Evolutionary conservation across 2,888 invertebrate species (phyloP).

Genomic region (Timema cristinae): DNA sequence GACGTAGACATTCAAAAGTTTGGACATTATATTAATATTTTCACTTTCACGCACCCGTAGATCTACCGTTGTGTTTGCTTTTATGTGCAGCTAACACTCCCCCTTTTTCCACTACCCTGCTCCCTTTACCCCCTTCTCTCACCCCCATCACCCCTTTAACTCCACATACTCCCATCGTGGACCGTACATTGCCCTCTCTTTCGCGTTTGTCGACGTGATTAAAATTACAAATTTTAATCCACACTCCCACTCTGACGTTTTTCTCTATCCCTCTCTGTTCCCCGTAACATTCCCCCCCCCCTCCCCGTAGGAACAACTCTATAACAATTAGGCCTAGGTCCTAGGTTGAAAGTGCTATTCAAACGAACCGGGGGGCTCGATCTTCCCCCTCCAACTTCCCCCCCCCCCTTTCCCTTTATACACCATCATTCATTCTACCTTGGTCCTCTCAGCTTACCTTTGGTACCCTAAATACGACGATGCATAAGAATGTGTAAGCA

Average conservation of each 20-base stretch:
- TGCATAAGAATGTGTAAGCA: too few relatives aligned
- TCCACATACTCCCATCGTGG: neutral
- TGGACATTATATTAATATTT: conserved; percentile 14
- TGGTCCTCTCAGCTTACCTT: too few relatives aligned
- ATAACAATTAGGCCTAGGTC: too few relatives aligned
- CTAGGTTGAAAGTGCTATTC: too few relatives aligned
- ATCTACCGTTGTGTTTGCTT: neutral
- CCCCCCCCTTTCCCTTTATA: too few relatives aligned
- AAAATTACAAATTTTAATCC: conserved; percentile 29
- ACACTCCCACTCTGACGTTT: conserved; percentile 16
- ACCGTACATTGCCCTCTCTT: neutral
- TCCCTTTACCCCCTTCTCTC: neutral
- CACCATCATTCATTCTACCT: too few relatives aligned
- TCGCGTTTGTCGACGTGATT: conserved; percentile 26
- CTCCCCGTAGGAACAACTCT: neutral
- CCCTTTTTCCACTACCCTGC: neutral
- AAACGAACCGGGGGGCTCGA: too few relatives aligned
- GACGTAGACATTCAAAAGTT: too few relatives aligned
- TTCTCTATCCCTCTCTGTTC: neutral
- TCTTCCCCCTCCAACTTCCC: too few relatives aligned
- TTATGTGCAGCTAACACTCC: neutral
- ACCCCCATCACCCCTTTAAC: neutral
- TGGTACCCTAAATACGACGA: too few relatives aligned
- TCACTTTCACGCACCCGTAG: neutral
- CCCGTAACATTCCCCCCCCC: neutral